Evolutionary conservation across 2,888 invertebrate genomes (phyloP), one percentile per base, ranked within the genome.

Genomic region (Pegoplata infirma): DNA sequence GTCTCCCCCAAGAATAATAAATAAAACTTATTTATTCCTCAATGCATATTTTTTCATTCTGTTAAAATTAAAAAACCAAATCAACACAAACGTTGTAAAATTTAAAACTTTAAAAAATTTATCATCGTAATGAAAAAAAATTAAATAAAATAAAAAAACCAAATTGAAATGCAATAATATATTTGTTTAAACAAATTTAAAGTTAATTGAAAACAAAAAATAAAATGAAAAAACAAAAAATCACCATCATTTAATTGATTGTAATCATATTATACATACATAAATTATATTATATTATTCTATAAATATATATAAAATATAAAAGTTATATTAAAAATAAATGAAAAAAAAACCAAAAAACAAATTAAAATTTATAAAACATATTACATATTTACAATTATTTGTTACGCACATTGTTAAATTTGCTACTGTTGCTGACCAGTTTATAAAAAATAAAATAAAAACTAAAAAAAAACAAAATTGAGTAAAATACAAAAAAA

Each of bases 401-500:
- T 88, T 88, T 88, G 88, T 88, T 88, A 88, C 88, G 88, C 88
- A 88, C 88, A 88, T 88, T 88, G 88, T 87, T 87, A 88, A 86
- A 88, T 88, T 88, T 88, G 88, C 88, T 88, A 88, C 88, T 88
- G 88, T 88, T 88, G 88, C 88, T 88, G 88, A 88, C 88, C 88
- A 88, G 87, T 88, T 87, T 86, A 87, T 86, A 85, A 86, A 87
- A 84, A 82, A 79, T 23, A 78, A 76, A 74, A 66, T 46, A 47
- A 69, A 53, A 59, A 75, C 16, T 64, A 56, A 51, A 46, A 80
- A 69, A 64, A 59, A 61, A 76, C 58, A 2, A 75, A 75, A 75
- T 75, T 76, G n/a, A 75, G 64, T 79, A 81, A 74, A 78, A 81
- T 81, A 81, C 94, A 94, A 89, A 94, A 92, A 90, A 94, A 94